Conservation (phyloP, 2,113 vertebrate species). For the Silurus glanis region DNA sequence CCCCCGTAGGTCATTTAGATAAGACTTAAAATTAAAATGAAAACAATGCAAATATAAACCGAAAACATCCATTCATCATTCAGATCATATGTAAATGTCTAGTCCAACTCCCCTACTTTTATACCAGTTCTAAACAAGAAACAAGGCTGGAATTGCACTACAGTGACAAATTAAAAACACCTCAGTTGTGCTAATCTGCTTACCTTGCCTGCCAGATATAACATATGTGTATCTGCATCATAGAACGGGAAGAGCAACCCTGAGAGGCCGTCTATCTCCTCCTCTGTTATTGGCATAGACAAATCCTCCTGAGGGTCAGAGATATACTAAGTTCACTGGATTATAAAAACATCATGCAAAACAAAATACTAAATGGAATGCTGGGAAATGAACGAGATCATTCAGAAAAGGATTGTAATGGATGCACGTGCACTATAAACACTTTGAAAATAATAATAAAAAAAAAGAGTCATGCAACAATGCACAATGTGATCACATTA, state of each 20-base stretch:
- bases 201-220: constrained; percentile 97
- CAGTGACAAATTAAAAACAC: background rate
- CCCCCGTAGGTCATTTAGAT: constrained; percentile 28
- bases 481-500: constrained; percentile 1
- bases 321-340: background rate
- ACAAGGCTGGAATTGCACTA: background rate
- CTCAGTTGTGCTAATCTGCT: background rate
- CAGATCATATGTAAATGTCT: constrained; percentile 9
- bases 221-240: constrained; percentile 93
- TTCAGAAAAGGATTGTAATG: background rate
- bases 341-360: background rate
- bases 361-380: background rate
- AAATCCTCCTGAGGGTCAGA: constrained; percentile 78
- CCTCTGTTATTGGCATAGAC: constrained; percentile 88
- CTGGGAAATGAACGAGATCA: background rate
- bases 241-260: constrained; percentile 95
- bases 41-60: background rate
- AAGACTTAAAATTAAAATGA: background rate
- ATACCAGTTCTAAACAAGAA: background rate
- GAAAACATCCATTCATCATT: background rate
- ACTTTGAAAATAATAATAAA: background rate
- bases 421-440: background rate
- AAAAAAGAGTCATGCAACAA: background rate
- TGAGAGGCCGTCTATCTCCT: constrained; percentile 93
- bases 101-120: background rate